Base-by-base conservation (phyloP, 2,888 invertebrate genomes). In the Empis stercorea region DNA sequence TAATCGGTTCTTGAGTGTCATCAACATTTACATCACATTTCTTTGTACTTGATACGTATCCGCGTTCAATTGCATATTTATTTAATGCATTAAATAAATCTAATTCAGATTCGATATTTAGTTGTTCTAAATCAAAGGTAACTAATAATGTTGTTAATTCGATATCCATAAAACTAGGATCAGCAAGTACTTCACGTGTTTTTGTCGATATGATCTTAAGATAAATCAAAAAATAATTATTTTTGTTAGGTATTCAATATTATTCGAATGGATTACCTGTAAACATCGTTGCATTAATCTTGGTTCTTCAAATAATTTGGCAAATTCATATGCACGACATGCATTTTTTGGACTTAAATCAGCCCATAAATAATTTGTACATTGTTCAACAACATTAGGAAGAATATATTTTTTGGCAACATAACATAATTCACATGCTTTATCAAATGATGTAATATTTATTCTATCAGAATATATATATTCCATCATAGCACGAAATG, bases 321-420 rank as follows among this genome's bases (percentile, higher is more conserved):
- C 87, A 72, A 89, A 89, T 62, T 89, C 88, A 60, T 86, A 88
- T 0, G 88, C 87, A 43, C 87, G 70, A 54, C 87, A 88, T 1
- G 86, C 88, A 66, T 87, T 88, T 58, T 81, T 80, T 0, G 87
- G 82, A 49, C 64, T 65, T 3, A 70, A 48, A 52, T 66, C 68
- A 1, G 83, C 81, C 87, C 87, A 88, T n/a, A 89, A 70, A 59
- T 80, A 88, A 52, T 81, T 78, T 0, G 87, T 88, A 61, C 89
- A 89, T 56, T 85, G 81, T 53, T 87, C 82, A 0, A 88, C 86
- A 10, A 89, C 72, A 64, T 83, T 80, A 0, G 88, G 88, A 47
- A 89, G 64, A 83, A 89, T 85, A 58, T 89, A 89, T 60, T 89
- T 89, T 60, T 89, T 89, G 10, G 87, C 88, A 46, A 84, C 87